phyloP scores from a whole-genome alignment of 1,140 invertebrate genomes.

The Aphelenchoides fujianensis region DNA sequence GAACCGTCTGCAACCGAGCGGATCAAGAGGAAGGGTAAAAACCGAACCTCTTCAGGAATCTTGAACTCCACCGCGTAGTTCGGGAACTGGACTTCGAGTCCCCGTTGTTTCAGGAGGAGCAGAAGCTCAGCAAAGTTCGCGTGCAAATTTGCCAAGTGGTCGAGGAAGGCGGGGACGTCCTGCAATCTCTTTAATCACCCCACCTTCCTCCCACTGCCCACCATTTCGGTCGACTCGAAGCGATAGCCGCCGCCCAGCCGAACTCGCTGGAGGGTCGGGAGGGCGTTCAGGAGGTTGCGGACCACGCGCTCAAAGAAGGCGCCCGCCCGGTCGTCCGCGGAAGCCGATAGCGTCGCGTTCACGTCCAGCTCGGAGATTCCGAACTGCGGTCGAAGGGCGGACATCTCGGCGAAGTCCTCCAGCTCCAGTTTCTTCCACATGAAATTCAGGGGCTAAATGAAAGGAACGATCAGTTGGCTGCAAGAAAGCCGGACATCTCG shows the following conservation, averaged over 20 bases:
- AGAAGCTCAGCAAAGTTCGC: background rate
- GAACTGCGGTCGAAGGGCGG: slow-evolving; percentile 3
- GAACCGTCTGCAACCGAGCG: background rate
- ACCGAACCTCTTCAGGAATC: background rate
- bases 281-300: background rate
- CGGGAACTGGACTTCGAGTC: background rate
- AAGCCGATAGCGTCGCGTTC: background rate
- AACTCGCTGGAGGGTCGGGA: background rate
- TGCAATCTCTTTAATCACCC: background rate
- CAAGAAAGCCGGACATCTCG: background rate
- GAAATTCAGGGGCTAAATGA: background rate
- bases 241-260: slow-evolving; percentile 9
- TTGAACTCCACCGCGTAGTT: slow-evolving; percentile 1
- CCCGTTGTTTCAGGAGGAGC: background rate
- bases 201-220: background rate
- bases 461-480: background rate
- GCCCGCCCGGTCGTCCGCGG: background rate
- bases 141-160: background rate
- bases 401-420: background rate
- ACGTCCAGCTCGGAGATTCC: background rate
- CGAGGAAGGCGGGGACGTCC: background rate
- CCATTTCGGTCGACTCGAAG: slow-evolving; percentile 4
- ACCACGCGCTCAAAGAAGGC: background rate
- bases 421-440: slow-evolving; percentile 3
- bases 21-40: background rate